phyloP scores from a whole-genome alignment of 2,113 vertebrate species.

The Oncorhynchus masou region DNA sequence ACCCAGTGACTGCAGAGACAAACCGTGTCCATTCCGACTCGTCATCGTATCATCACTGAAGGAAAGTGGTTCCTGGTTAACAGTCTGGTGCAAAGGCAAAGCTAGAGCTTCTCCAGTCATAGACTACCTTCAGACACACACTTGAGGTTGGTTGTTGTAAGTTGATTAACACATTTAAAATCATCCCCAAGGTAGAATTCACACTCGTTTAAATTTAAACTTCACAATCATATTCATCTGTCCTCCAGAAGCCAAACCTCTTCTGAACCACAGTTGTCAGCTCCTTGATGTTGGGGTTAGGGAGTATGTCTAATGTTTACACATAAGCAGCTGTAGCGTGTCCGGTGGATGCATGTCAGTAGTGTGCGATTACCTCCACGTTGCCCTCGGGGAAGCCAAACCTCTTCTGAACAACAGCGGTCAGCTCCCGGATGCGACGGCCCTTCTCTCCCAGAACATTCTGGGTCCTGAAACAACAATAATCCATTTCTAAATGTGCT shows the following conservation, averaged over 20 bases:
- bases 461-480: slow-evolving; percentile 80
- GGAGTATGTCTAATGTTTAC: neutral
- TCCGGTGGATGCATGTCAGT: neutral
- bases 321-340: neutral
- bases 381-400: slow-evolving; percentile 97
- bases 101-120: too few species aligned
- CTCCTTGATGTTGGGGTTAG: slow-evolving; percentile 78
- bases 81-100: too few species aligned
- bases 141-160: too few species aligned
- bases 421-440: slow-evolving; percentile 93
- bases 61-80: slow-evolving; percentile 40
- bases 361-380: slow-evolving; percentile 80
- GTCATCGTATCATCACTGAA: slow-evolving; percentile 84
- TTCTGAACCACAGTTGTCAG: slow-evolving; percentile 97
- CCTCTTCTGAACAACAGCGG: slow-evolving; percentile 96
- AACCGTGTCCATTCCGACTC: slow-evolving; percentile 70
- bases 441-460: slow-evolving; percentile 98
- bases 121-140: too few species aligned
- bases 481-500: neutral
- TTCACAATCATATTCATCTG: too few species aligned
- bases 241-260: slow-evolving; percentile 92
- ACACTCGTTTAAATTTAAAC: too few species aligned
- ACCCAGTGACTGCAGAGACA: slow-evolving; percentile 23
- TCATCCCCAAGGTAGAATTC: too few species aligned
- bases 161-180: too few species aligned